Percentiles rank a stretch among this genome's conserved stretches.
These are phyloP conservation scores for Etia nguti DNA, from an alignment of 2,113 vertebrate genomes.

Conservation along the genomic window DNA sequence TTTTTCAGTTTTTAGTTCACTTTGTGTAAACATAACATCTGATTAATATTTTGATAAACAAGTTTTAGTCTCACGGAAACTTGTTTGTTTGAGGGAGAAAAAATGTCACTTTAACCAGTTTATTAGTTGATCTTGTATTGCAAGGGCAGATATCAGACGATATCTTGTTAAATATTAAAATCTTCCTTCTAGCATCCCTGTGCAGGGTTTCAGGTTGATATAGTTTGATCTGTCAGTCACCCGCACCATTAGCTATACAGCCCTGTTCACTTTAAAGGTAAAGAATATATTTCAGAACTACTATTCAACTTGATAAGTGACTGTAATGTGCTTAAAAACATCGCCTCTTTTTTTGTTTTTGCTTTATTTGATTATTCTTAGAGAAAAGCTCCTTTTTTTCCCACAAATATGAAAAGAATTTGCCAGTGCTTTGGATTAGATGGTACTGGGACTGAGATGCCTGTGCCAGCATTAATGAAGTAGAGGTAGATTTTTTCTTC, in stretches of 20 bases:
- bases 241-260: background rate
- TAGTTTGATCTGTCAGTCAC: background rate
- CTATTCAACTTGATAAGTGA: background rate
- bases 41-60: background rate
- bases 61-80: background rate
- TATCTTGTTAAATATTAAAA: background rate
- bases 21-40: background rate
- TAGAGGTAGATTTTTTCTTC: background rate
- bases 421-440: background rate
- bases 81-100: background rate
- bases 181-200: background rate
- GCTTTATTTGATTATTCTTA: background rate
- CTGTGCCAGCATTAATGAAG: background rate
- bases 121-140: background rate
- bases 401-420: background rate
- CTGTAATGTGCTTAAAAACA: background rate
- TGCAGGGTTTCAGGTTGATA: background rate
- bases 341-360: background rate
- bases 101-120: background rate
- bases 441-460: background rate
- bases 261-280: background rate
- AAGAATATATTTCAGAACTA: background rate
- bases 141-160: background rate
- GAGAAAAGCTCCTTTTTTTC: background rate
- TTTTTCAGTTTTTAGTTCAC: background rate